Conservation (phyloP, 1,140 invertebrate species). For the Hycleus phaleratus region DNA sequence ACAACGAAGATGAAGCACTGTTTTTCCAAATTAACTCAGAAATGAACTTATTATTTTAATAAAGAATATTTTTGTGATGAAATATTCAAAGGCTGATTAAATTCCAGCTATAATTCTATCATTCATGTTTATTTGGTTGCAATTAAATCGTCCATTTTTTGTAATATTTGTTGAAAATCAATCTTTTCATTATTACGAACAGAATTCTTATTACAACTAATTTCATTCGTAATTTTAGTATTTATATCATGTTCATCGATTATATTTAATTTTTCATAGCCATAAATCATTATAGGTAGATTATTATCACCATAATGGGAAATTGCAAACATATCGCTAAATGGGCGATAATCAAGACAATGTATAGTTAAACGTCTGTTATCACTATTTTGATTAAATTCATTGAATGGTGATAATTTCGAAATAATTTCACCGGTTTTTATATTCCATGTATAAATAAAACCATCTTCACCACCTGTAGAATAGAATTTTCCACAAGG, state of each 20-base stretch:
- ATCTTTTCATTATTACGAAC: neutral
- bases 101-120: no score
- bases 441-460: slow-evolving; percentile 24
- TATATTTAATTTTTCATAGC: slow-evolving; percentile 2
- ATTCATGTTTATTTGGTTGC: neutral
- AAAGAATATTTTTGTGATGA: no score
- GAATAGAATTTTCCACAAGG: slow-evolving; percentile 19
- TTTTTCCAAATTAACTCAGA: no score
- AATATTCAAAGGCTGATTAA: no score
- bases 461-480: slow-evolving; percentile 23
- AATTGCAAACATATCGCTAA: slow-evolving; percentile 21
- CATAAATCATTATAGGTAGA: slow-evolving; percentile 16
- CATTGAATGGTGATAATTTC: slow-evolving; percentile 10
- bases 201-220: neutral
- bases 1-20: no score
- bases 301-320: slow-evolving; percentile 21
- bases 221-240: neutral
- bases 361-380: slow-evolving; percentile 16
- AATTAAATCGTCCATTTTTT: neutral
- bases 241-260: neutral
- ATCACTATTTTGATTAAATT: neutral
- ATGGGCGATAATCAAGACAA: slow-evolving; percentile 24
- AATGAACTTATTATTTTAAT: no score
- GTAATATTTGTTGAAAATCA: neutral
- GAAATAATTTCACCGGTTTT: slow-evolving; percentile 19